These are phyloP conservation scores for Rhinatrema bivittatum DNA, from an alignment of 2,797 vertebrate species.

Conservation along the genomic window DNA sequence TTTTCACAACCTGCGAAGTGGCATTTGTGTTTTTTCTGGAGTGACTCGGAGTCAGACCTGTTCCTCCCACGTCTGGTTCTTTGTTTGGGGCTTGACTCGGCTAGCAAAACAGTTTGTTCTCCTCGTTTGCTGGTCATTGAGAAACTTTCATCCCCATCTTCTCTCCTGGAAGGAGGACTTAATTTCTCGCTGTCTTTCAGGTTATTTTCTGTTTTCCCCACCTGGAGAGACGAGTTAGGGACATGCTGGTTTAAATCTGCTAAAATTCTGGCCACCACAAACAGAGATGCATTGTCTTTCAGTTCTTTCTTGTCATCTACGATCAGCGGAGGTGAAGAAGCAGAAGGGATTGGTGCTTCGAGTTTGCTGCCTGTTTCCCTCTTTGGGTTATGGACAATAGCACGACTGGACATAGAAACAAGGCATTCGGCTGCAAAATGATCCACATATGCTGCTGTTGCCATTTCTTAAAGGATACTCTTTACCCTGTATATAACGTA, in stretches of 20 bases:
- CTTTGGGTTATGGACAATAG: conserved; percentile 78
- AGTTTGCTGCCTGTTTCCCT: conserved; percentile 65
- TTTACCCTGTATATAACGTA: neutral
- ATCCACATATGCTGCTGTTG: conserved; percentile 70
- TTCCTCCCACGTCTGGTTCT: conserved; percentile 81
- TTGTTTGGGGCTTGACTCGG: conserved; percentile 84
- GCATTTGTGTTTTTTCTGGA: conserved; percentile 97
- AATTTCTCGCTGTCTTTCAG: conserved; percentile 47
- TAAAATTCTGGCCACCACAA: conserved; percentile 90
- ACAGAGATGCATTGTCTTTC: conserved; percentile 78
- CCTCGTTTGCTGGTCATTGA: conserved; percentile 31
- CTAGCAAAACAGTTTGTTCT: conserved; percentile 89
- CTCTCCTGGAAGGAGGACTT: conserved; percentile 44
- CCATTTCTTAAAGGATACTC: conserved; percentile 68
- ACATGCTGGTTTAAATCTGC: conserved; percentile 94
- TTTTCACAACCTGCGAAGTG: conserved; percentile 96
- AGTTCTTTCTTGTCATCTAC: conserved; percentile 67
- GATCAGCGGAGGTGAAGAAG: conserved; percentile 46
- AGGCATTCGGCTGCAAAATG: conserved; percentile 98
- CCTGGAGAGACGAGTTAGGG: conserved; percentile 52
- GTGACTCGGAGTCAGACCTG: conserved; percentile 79
- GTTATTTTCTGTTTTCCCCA: conserved; percentile 31
- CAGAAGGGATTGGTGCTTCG: conserved; percentile 53
- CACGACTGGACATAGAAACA: conserved; percentile 96
- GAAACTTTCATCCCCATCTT: conserved; percentile 48